Evolutionary conservation across 2,888 invertebrate genomes (phyloP), one percentile per base, ranked within the genome.

Genomic region (Macropis europaea): DNA sequence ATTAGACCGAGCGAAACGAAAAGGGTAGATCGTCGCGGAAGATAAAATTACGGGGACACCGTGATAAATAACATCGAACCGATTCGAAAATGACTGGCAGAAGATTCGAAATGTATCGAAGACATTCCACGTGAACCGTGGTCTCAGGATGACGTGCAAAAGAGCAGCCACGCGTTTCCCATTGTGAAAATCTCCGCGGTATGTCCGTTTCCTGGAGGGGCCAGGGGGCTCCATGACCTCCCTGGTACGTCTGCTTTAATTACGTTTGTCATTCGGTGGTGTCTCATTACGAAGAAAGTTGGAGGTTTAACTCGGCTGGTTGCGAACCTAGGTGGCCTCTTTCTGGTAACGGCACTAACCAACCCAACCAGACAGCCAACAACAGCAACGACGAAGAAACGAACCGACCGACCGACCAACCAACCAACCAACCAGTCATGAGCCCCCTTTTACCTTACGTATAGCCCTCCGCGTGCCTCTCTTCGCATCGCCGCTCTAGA

Each of bases 401-500:
- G 38, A 24, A 67, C 47, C 24, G 59, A 40, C 42, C n/a, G 54
- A 70, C 63, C 40, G 32, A 71, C 66, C 79, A 54, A 79, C 74
- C 82, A 70, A 82, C 79, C 75, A 71, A 76, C 83, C 79, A 78
- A 73, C 78, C 83, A 83, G 81, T 78, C 82, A 83, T 77, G 83
- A 84, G 82, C 73, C 86, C 84, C 84, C 84, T 83, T 85, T 86
- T 86, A 85, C 84, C 82, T 86, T 84, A 86, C 85, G 85, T 86
- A 84, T 84, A 84, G 83, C 83, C 85, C 88, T 86, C 89, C 86
- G 87, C 87, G 87, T 88, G 88, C 88, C 87, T 88, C 88, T 88
- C 86, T 84, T 88, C 89, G 89, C 88, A 89, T 89, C 89, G 89
- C 88, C 89, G 90, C 89, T 89, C 90, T 82, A 90, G 90, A 90